Base-by-base conservation (phyloP, 1,140 invertebrate species). In the Nixonia krombeini region DNA sequence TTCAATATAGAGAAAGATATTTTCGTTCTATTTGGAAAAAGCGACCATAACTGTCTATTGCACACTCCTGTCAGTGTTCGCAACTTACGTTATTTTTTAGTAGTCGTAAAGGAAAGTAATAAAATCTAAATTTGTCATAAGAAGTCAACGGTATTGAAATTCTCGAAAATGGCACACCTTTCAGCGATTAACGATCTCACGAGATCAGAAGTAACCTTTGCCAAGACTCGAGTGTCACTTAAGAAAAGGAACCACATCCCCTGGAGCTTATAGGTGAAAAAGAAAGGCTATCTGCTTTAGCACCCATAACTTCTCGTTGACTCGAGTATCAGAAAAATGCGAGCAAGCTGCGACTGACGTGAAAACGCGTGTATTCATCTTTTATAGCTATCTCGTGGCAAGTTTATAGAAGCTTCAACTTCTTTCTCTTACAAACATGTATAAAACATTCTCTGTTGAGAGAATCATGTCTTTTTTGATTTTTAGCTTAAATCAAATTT, bases 311-410 rank as follows among this genome's bases (percentile, higher is more conserved):
- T 71, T 73, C 73, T 72, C 57, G 70, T 56, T 66, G 61, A 65
- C 67, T 74, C 42, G 42, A 72, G 62, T 53, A 59, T 29, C 42
- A 33, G 66, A 70, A 79, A 74, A 82, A 78, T 78, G 80, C 74
- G 74, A 74, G 50, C 56, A 41, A 37, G 16, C 77, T 81, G 78
- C 70, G 46, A 69, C 58, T 80, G 79, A 78, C 78, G 66, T 47
- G 49, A 57, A 53, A 63, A 71, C 51, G 61, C 58, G 45, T 40
- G 59, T 68, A 55, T 47, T 51, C 52, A 57, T 61, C 41, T 68
- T 68, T 68, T 68, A 68, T 49, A 50, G 56, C 46, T n/a, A 17
- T 33, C 44, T 42, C 42, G 64, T 51, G 45, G 33, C 25, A 49
- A 61, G 61, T 52, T 25, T 28, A 41, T 29, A 18, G 7, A 16